Percentiles rank a stretch among this genome's conserved stretches.
These are phyloP conservation scores for Salarias fasciatus DNA, from an alignment of 2,797 vertebrate species.

Conservation along the genomic window DNA sequence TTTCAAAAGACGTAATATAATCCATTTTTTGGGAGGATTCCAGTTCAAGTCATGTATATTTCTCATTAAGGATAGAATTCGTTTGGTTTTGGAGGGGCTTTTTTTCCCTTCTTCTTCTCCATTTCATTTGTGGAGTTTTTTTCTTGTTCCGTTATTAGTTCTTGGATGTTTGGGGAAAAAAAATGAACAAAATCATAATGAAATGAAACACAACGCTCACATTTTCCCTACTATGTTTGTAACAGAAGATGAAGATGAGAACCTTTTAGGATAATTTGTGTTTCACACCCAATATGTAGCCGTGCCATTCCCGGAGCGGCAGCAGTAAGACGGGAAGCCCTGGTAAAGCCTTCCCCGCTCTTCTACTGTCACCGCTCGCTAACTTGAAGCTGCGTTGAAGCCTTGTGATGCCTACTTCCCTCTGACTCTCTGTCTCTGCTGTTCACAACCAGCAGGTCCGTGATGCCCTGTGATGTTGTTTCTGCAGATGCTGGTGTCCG, in stretches of 20 bases:
- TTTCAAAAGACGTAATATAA: too few relatives aligned
- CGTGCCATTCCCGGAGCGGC: constrained; percentile 57
- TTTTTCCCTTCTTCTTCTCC: too few relatives aligned
- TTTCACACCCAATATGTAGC: constrained; percentile 76
- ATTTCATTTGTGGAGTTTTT: too few relatives aligned
- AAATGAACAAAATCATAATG: too few relatives aligned
- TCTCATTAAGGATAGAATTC: too few relatives aligned
- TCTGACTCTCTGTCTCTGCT: constrained; percentile 77
- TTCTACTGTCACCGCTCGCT: constrained; percentile 68
- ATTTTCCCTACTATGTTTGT: too few relatives aligned
- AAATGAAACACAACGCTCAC: too few relatives aligned
- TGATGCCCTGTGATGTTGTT: constrained; percentile 78
- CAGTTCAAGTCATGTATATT: too few relatives aligned
- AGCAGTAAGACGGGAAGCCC: constrained; percentile 68
- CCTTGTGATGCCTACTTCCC: constrained; percentile 69
- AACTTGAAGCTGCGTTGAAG: constrained; percentile 63
- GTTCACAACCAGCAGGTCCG: constrained; percentile 64
- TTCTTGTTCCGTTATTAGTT: too few relatives aligned
- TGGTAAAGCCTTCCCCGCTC: constrained; percentile 63
- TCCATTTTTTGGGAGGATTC: too few relatives aligned
- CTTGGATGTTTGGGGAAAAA: too few relatives aligned
- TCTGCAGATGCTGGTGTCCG: constrained; percentile 74
- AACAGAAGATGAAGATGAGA: constrained; percentile 70
- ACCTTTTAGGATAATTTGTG: constrained; percentile 63
- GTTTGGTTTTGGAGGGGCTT: too few relatives aligned